These are phyloP conservation scores for Scomber scombrus DNA, from an alignment of 2,113 vertebrate species.

Conservation along the genomic window DNA sequence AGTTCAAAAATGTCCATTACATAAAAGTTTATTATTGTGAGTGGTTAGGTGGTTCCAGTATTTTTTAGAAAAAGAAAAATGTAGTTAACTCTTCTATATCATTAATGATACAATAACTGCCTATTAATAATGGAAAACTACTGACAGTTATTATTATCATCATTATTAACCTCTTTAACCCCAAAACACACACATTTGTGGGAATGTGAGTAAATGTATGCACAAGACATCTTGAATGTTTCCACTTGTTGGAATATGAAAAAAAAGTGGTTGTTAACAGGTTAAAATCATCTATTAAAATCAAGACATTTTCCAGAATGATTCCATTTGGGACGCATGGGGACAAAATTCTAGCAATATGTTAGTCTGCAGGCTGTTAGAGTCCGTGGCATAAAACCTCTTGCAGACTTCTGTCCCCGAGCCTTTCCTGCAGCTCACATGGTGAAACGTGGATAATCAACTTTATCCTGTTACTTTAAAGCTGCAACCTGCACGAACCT, in stretches of 20 bases:
- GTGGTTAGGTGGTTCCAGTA: no score
- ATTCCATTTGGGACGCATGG: not conserved
- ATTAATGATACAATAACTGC: not conserved
- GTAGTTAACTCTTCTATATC: not conserved
- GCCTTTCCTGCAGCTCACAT: conserved; percentile 44
- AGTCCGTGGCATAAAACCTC: conserved; percentile 22
- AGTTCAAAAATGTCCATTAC: not conserved
- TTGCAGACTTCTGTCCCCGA: conserved; percentile 46
- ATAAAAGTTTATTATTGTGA: not conserved
- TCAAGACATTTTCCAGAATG: not conserved
- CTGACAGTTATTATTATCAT: not conserved
- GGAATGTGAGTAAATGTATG: no score
- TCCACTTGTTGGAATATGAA: no score
- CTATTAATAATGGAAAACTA: no score
- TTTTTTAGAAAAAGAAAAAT: not conserved
- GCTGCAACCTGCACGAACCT: conserved; percentile 43
- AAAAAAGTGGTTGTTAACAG: no score
- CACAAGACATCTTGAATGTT: no score
- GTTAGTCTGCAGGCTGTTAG: conserved; percentile 5
- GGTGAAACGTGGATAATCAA: conserved; percentile 30
- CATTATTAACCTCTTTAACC: not conserved
- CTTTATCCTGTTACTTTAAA: conserved; percentile 45
- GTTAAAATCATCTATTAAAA: not conserved
- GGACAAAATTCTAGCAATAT: conserved; percentile 1
- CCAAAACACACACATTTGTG: not conserved